phyloP scores from a whole-genome alignment of 1,140 invertebrate genomes.

The Listronotus oregonensis region DNA sequence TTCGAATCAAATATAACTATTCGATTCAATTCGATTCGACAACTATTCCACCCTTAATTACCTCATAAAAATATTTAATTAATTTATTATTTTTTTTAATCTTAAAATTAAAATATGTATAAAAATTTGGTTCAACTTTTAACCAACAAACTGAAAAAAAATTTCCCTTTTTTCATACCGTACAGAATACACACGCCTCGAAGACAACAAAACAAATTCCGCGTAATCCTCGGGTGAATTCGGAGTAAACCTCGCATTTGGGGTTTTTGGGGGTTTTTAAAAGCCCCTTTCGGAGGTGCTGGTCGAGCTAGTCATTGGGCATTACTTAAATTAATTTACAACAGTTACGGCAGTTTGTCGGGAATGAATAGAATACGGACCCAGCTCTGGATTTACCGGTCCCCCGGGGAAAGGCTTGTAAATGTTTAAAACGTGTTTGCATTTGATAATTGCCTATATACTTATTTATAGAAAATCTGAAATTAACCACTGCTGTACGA shows the following conservation, averaged over 20 bases:
- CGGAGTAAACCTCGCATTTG: too few relatives aligned
- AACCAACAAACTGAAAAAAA: not conserved
- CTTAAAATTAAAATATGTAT: too few relatives aligned
- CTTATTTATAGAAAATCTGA: too few relatives aligned
- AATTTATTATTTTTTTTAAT: too few relatives aligned
- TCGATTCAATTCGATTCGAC: too few relatives aligned
- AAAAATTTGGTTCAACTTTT: too few relatives aligned
- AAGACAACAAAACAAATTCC: conserved; percentile 8
- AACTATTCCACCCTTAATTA: too few relatives aligned
- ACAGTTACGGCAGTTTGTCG: conserved; percentile 52
- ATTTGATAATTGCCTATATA: not conserved
- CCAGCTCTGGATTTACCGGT: conserved; percentile 17
- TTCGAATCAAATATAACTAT: too few relatives aligned
- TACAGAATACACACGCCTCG: conserved; percentile 1
- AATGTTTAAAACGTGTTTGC: conserved; percentile 34
- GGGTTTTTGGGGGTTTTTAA: conserved; percentile 42
- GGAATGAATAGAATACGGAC: conserved; percentile 51
- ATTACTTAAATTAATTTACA: conserved; percentile 57
- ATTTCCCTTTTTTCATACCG: not conserved
- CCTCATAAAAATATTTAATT: too few relatives aligned
- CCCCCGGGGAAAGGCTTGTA: conserved; percentile 1
- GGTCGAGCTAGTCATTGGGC: conserved; percentile 54
- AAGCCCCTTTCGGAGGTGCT: conserved; percentile 38
- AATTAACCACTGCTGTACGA: too few relatives aligned
- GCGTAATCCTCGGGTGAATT: conserved; percentile 31